Conservation (phyloP, 2,888 invertebrate species). For the Periphyllus acericola region DNA sequence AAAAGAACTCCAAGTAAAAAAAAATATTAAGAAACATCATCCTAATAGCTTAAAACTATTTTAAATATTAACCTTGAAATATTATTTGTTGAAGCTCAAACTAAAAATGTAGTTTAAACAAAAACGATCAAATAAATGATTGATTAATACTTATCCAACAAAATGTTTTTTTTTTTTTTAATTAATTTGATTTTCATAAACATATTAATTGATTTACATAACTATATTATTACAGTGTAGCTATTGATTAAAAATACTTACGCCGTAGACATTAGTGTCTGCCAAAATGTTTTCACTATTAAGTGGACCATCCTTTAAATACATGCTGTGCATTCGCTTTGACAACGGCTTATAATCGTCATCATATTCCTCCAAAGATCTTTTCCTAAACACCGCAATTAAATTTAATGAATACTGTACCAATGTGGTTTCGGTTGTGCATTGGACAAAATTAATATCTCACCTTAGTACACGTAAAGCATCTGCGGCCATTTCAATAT, state of each 20-base stretch:
- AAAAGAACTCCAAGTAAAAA: background rate
- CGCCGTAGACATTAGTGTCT: slow-evolving; percentile 30
- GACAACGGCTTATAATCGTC: slow-evolving; percentile 56
- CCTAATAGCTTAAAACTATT: background rate
- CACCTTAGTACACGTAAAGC: slow-evolving; percentile 42
- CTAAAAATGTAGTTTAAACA: background rate
- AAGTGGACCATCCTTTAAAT: slow-evolving; percentile 40
- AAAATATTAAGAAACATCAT: background rate
- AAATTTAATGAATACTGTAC: background rate
- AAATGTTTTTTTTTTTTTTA: too few relatives aligned
- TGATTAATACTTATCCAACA: background rate
- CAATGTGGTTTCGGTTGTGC: background rate
- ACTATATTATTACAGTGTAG: background rate
- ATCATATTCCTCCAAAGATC: slow-evolving; percentile 56
- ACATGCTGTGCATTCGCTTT: slow-evolving; percentile 57
- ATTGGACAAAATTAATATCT: background rate
- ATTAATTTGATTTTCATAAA: background rate
- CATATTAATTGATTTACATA: background rate
- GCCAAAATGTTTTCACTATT: background rate
- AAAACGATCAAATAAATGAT: background rate
- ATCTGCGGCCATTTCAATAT: slow-evolving; percentile 44
- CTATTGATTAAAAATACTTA: slow-evolving; percentile 13
- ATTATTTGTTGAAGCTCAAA: background rate
- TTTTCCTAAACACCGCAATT: slow-evolving; percentile 15
- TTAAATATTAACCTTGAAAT: slow-evolving; percentile 1